Conservation (phyloP, 2,113 vertebrate genomes). For the Ammodytes marinus region DNA sequence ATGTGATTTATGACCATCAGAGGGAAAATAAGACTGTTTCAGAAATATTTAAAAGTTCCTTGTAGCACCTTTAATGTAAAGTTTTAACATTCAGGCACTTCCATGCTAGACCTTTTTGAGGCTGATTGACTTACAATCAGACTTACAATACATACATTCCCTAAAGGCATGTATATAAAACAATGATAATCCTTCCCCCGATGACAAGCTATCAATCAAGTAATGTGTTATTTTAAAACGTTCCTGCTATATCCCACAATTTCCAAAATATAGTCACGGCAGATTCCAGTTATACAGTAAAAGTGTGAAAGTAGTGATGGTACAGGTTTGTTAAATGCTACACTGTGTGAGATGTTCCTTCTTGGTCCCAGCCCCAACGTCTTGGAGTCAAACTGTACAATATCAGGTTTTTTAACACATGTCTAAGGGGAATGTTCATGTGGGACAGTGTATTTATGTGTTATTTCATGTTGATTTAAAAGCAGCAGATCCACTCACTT, state of each 20-base stretch:
- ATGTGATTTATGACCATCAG: too few species aligned
- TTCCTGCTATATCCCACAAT: not conserved
- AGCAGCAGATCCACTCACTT: not conserved
- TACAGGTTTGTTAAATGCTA: not conserved
- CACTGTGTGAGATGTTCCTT: not conserved
- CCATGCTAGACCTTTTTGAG: not conserved
- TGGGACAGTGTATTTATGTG: not conserved
- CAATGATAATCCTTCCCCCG: not conserved
- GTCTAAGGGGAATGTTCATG: not conserved
- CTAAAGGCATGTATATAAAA: not conserved
- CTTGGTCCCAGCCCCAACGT: too few species aligned
- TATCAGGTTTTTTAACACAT: not conserved
- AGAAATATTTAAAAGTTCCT: too few species aligned
- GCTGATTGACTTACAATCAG: not conserved
- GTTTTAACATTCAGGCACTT: slow-evolving; percentile 2
- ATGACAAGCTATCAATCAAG: not conserved
- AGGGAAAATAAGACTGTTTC: too few species aligned
- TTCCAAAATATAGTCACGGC: not conserved
- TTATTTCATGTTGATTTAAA: not conserved
- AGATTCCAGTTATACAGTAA: not conserved
- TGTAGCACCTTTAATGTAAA: not conserved
- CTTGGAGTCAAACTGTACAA: not conserved
- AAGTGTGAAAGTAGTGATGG: not conserved
- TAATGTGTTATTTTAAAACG: not conserved
- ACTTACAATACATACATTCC: too few species aligned